These are phyloP conservation scores for Ctenicera cuprea DNA, from an alignment of 2,888 invertebrate species.

Conservation along the genomic window DNA sequence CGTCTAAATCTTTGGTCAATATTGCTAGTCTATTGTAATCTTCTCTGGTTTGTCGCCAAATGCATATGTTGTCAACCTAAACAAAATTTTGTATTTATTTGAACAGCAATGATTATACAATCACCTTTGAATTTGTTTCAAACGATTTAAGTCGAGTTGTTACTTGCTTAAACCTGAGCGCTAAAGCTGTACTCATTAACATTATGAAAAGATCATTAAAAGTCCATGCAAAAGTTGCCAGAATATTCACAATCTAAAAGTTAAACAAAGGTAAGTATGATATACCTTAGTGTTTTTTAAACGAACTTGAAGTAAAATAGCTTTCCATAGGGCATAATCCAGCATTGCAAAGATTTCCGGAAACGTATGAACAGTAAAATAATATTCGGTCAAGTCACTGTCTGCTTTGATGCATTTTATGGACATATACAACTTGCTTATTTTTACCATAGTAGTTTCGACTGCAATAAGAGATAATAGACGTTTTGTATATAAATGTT, in stretches of 20 bases:
- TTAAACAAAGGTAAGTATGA: too few species aligned
- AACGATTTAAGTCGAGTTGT: slow-evolving; percentile 53
- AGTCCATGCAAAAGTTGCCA: slow-evolving; percentile 64
- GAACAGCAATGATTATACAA: neutral
- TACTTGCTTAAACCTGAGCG: slow-evolving; percentile 66
- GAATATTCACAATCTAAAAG: slow-evolving; percentile 63
- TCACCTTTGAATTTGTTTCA: slow-evolving; percentile 22
- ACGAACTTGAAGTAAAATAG: slow-evolving; percentile 52
- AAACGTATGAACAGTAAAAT: slow-evolving; percentile 40
- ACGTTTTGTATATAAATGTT: neutral
- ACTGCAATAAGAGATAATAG: neutral
- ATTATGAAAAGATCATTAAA: slow-evolving; percentile 68
- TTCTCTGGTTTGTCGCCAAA: slow-evolving; percentile 79
- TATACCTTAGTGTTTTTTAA: too few species aligned
- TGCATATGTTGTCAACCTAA: slow-evolving; percentile 10
- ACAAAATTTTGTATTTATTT: neutral
- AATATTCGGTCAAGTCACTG: slow-evolving; percentile 33
- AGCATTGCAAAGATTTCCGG: slow-evolving; percentile 50
- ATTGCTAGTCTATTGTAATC: slow-evolving; percentile 80
- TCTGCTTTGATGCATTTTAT: slow-evolving; percentile 20
- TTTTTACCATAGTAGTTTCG: slow-evolving; percentile 8
- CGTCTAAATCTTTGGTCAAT: slow-evolving; percentile 78
- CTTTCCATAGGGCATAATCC: slow-evolving; percentile 51
- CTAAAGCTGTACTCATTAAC: slow-evolving; percentile 63
- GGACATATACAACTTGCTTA: slow-evolving; percentile 60